Conservation (phyloP, 2,888 invertebrate genomes). For the Limenitis camilla region DNA sequence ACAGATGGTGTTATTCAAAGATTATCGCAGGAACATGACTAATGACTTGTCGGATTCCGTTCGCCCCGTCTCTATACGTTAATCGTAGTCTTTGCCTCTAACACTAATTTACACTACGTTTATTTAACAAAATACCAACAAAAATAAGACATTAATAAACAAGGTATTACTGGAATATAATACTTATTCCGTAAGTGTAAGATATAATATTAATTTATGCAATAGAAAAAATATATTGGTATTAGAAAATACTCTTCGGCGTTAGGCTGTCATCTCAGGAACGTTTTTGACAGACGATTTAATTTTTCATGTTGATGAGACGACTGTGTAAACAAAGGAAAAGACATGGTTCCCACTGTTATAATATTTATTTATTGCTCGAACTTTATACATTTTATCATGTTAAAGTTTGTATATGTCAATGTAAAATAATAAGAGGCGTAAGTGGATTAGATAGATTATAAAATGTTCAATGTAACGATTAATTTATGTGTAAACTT, state of each 20-base stretch:
- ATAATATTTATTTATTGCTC: conserved; percentile 33
- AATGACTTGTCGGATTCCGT: conserved; percentile 54
- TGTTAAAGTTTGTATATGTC: too few species aligned
- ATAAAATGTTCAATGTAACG: too few species aligned
- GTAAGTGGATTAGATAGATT: too few species aligned
- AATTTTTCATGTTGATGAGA: conserved; percentile 63
- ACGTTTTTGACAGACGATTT: conserved; percentile 50
- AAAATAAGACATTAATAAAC: conserved; percentile 17
- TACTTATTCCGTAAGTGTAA: conserved; percentile 14
- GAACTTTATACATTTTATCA: neutral
- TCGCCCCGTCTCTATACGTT: conserved; percentile 53
- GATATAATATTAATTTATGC: neutral
- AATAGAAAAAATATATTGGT: conserved; percentile 20
- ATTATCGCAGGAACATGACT: conserved; percentile 68
- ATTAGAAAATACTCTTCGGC: conserved; percentile 43
- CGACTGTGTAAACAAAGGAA: conserved; percentile 53
- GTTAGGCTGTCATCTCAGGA: conserved; percentile 58
- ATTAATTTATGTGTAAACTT: too few species aligned
- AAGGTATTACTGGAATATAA: conserved; percentile 3
- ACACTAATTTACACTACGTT: conserved; percentile 66
- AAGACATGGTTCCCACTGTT: conserved; percentile 43
- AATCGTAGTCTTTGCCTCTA: conserved; percentile 60
- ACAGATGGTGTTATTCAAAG: conserved; percentile 64
- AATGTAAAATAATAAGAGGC: too few species aligned
- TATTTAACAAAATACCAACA: conserved; percentile 49